Conservation (phyloP, 1,140 invertebrate species). For the Nylanderia fulva region DNA sequence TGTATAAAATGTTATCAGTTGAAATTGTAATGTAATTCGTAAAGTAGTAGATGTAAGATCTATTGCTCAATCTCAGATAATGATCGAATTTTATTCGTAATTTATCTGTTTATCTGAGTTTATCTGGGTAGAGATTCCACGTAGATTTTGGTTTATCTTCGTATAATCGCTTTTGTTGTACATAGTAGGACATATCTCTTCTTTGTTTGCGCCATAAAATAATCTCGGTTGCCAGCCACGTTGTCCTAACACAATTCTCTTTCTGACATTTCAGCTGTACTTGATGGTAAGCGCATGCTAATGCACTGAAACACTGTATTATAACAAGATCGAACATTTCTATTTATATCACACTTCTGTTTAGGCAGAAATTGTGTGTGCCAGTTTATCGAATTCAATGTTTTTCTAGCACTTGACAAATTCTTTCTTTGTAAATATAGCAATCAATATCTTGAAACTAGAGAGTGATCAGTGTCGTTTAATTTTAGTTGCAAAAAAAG, state of each 20-base stretch:
- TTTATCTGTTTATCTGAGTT: slow-evolving; percentile 8
- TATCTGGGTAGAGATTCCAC: slow-evolving; percentile 1
- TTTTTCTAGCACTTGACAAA: slow-evolving; percentile 14
- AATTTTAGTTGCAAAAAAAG: neutral
- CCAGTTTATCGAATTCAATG: neutral
- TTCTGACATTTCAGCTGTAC: slow-evolving; percentile 76
- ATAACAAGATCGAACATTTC: slow-evolving; percentile 44
- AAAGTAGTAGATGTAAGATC: slow-evolving; percentile 47
- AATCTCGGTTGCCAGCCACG: slow-evolving; percentile 62
- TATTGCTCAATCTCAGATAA: slow-evolving; percentile 58
- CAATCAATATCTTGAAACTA: slow-evolving; percentile 45
- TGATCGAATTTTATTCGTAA: slow-evolving; percentile 35
- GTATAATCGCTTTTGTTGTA: slow-evolving; percentile 54
- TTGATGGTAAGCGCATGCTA: slow-evolving; percentile 76
- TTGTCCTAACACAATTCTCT: slow-evolving; percentile 71
- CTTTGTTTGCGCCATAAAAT: slow-evolving; percentile 45
- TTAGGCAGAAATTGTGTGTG: slow-evolving; percentile 21
- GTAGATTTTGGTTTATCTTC: slow-evolving; percentile 5
- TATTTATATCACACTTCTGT: slow-evolving; percentile 36
- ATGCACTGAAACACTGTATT: slow-evolving; percentile 58
- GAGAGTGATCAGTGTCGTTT: slow-evolving; percentile 19
- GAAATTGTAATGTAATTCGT: slow-evolving; percentile 11
- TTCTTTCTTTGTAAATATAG: slow-evolving; percentile 23
- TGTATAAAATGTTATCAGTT: neutral
- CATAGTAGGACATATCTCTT: slow-evolving; percentile 35